phyloP scores from a whole-genome alignment of 2,888 invertebrate genomes.

The Ethmia dodecea region DNA sequence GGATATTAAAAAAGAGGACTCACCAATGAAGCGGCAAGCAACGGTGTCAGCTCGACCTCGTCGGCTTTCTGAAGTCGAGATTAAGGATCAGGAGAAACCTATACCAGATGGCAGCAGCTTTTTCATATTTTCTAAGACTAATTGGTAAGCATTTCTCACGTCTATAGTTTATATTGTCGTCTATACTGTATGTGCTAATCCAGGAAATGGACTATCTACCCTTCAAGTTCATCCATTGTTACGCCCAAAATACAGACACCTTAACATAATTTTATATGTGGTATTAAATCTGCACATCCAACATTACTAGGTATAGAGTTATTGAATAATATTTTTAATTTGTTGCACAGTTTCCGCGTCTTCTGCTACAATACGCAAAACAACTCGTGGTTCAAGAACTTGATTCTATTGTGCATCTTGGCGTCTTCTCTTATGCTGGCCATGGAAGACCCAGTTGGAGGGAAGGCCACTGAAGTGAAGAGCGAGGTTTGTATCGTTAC shows the following conservation, averaged over 20 bases:
- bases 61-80: constrained; percentile 88
- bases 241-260: too few species aligned
- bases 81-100: constrained; percentile 88
- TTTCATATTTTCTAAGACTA: constrained; percentile 92
- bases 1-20: constrained; percentile 55
- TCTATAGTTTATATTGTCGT: too few species aligned
- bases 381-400: constrained; percentile 96
- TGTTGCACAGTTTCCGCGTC: constrained; percentile 88
- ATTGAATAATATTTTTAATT: neutral
- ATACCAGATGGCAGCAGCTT: constrained; percentile 94
- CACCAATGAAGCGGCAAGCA: constrained; percentile 33
- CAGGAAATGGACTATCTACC: too few species aligned
- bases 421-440: constrained; percentile 98
- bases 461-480: constrained; percentile 32
- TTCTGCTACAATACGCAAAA: constrained; percentile 97
- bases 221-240: too few species aligned
- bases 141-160: constrained; percentile 84
- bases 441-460: constrained; percentile 93
- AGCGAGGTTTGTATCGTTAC: constrained; percentile 44
- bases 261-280: too few species aligned
- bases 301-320: neutral
- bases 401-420: constrained; percentile 96
- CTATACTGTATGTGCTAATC: too few species aligned
- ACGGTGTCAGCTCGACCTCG: constrained; percentile 84
- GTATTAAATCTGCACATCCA: too few species aligned